phyloP scores from a whole-genome alignment of 2,888 invertebrate species.

The Holacanthella duospinosa region DNA sequence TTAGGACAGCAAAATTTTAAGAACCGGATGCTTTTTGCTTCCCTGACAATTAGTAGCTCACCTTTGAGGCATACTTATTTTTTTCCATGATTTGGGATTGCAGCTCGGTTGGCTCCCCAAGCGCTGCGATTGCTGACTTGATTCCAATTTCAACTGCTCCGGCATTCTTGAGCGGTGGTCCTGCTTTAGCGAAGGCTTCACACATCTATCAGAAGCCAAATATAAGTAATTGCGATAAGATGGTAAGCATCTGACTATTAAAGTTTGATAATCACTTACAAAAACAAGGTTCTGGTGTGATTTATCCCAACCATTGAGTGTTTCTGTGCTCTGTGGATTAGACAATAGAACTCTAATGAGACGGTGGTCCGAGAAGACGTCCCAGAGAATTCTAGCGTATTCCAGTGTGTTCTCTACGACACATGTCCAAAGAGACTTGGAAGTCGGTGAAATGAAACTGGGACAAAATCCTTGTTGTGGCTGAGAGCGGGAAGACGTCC shows the following conservation, averaged over 20 bases:
- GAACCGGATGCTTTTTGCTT: background rate
- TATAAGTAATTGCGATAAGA: slow-evolving; percentile 38
- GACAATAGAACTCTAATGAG: slow-evolving; percentile 78
- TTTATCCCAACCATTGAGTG: slow-evolving; percentile 72
- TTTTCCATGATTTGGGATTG: slow-evolving; percentile 42
- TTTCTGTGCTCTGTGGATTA: slow-evolving; percentile 64
- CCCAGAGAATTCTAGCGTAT: slow-evolving; percentile 93
- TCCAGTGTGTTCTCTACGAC: slow-evolving; percentile 91
- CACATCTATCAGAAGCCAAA: too few species aligned
- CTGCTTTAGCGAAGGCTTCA: slow-evolving; percentile 70
- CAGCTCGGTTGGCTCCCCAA: slow-evolving; percentile 57
- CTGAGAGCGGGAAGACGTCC: background rate
- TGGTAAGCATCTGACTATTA: too few species aligned
- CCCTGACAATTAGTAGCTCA: background rate
- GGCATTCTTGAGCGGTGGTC: slow-evolving; percentile 54
- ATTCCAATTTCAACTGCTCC: slow-evolving; percentile 70
- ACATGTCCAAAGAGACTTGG: slow-evolving; percentile 92
- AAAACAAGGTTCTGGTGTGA: slow-evolving; percentile 75
- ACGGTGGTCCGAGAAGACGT: slow-evolving; percentile 82
- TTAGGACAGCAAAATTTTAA: background rate
- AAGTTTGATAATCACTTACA: too few species aligned
- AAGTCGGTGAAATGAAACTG: slow-evolving; percentile 58
- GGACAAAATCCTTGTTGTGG: background rate
- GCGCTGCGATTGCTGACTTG: slow-evolving; percentile 70
- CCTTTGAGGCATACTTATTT: background rate